Evolutionary conservation across 2,888 invertebrate genomes (phyloP).

Genomic region (Lymantria dispar): DNA sequence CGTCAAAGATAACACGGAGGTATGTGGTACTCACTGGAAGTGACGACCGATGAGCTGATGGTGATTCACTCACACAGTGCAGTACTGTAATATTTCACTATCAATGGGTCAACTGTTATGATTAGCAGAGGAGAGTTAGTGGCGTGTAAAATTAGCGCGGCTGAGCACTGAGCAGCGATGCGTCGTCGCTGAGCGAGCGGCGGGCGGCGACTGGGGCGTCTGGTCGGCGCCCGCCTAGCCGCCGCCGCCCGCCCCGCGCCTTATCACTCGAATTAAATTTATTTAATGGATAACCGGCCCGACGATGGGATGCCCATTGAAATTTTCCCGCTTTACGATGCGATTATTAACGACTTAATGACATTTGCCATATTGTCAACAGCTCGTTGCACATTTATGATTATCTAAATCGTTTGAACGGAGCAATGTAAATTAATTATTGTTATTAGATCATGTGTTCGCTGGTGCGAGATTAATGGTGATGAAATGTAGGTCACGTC

Average conservation of each 20-base stretch:
- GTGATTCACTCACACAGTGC: conserved; percentile 46
- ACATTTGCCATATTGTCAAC: conserved; percentile 48
- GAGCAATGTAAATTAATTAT: conserved; percentile 7
- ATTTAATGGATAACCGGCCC: conserved; percentile 76
- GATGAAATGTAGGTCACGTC: conserved; percentile 23
- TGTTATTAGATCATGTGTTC: conserved; percentile 9
- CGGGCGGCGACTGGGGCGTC: conserved; percentile 72
- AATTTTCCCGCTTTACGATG: conserved; percentile 61
- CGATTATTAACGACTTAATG: conserved; percentile 58
- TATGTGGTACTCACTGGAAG: conserved; percentile 51
- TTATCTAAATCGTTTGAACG: conserved; percentile 17
- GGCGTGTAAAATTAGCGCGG: conserved; percentile 71
- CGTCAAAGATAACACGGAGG: conserved; percentile 41
- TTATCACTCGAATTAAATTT: conserved; percentile 78
- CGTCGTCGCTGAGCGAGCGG: conserved; percentile 58
- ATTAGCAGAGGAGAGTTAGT: conserved; percentile 50
- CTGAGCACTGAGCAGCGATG: conserved; percentile 43
- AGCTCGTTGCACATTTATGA: conserved; percentile 36
- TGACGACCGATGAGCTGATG: conserved; percentile 14
- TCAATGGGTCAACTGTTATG: conserved; percentile 60
- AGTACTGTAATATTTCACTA: conserved; percentile 62
- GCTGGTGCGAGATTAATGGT: conserved; percentile 8
- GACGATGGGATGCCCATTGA: conserved; percentile 67
- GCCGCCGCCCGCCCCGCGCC: conserved; percentile 70
- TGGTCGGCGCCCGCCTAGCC: conserved; percentile 65